Conservation (phyloP, 2,797 vertebrate genomes). For the Melanogrammus aeglefinus region DNA sequence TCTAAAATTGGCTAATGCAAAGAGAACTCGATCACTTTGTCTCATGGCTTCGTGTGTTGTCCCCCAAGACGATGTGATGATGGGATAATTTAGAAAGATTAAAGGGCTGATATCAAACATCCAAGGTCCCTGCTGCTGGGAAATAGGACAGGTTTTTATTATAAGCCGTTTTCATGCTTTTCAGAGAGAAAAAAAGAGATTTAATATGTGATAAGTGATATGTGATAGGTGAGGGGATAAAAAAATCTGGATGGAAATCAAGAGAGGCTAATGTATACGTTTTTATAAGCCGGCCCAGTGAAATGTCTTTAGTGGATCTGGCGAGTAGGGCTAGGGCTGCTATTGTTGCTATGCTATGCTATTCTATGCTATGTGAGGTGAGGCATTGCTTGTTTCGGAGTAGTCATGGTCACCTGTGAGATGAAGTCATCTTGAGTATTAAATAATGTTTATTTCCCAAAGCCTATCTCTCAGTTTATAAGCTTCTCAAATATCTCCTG, state of each 20-base stretch:
- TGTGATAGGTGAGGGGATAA: constrained; percentile 14
- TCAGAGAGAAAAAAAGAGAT: constrained; percentile 54
- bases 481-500: background rate
- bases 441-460: too few species aligned
- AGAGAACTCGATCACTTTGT: too few species aligned
- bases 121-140: constrained; percentile 33
- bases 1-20: too few species aligned
- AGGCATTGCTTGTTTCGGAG: background rate
- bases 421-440: too few species aligned
- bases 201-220: constrained; percentile 26
- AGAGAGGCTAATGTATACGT: constrained; percentile 58
- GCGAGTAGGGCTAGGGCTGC: constrained; percentile 48
- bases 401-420: background rate
- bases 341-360: constrained; percentile 16
- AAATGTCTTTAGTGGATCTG: constrained; percentile 60
- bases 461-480: too few species aligned
- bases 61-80: too few species aligned
- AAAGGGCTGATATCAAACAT: background rate
- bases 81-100: too few species aligned
- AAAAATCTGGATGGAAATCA: constrained; percentile 40
- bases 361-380: constrained; percentile 21
- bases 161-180: background rate
- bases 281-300: constrained; percentile 64
- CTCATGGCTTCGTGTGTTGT: too few species aligned
- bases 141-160: constrained; percentile 26